These are phyloP conservation scores for Dermochelys coriacea DNA, from an alignment of 2,797 vertebrate genomes.

Conservation along the genomic window DNA sequence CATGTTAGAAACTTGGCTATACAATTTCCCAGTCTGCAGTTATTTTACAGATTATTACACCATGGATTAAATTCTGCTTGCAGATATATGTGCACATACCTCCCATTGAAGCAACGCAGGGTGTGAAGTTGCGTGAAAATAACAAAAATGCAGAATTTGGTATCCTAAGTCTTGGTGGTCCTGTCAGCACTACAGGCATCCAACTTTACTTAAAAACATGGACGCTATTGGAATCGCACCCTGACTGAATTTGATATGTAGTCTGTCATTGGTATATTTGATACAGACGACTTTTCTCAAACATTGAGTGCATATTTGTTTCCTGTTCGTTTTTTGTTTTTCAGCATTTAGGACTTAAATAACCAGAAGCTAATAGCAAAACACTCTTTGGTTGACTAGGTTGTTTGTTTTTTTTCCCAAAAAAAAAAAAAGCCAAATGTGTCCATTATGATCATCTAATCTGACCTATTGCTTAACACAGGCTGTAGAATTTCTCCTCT, in stretches of 20 bases:
- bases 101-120: neutral
- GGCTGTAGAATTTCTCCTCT: fast-evolving
- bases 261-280: neutral
- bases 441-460: fast-evolving
- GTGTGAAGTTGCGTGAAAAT: neutral
- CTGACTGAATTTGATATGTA: neutral
- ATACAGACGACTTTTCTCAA: neutral
- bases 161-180: neutral
- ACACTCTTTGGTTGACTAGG: neutral
- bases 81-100: neutral
- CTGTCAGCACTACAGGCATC: neutral
- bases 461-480: neutral
- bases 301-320: neutral
- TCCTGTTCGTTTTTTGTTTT: neutral
- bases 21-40: neutral
- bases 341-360: neutral
- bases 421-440: neutral
- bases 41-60: neutral
- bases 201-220: neutral
- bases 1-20: neutral
- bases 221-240: neutral
- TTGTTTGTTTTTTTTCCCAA: neutral
- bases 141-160: neutral
- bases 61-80: neutral
- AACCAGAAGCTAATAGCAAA: neutral